phyloP scores from a whole-genome alignment of 2,797 vertebrate species.

The Triplophysa yarkandensis region DNA sequence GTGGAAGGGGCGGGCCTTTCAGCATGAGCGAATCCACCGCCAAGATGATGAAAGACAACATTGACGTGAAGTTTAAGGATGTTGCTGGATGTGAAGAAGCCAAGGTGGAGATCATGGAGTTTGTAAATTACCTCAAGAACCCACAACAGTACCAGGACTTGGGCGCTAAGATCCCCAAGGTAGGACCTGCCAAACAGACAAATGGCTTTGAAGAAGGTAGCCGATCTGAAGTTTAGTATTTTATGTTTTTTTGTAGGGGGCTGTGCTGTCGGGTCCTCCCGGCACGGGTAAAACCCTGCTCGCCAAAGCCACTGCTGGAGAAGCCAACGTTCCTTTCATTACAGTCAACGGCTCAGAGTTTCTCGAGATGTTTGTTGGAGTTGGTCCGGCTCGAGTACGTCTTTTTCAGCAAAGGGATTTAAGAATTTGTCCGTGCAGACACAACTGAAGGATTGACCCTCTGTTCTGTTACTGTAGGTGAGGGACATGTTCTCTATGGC shows the following conservation, averaged over 20 bases:
- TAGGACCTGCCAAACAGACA: conserved; percentile 2
- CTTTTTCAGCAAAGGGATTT: not conserved
- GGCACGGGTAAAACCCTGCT: conserved; percentile 75
- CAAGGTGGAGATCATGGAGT: conserved; percentile 87
- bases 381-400: conserved; percentile 75
- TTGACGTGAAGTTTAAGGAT: conserved; percentile 86
- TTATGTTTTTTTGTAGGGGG: conserved; percentile 69
- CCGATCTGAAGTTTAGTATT: not conserved
- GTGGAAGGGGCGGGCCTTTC: conserved; percentile 67
- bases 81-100: conserved; percentile 88
- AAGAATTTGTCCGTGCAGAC: no score
- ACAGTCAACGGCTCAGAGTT: conserved; percentile 76
- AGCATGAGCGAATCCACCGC: conserved; percentile 79
- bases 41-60: conserved; percentile 84
- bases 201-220: not conserved
- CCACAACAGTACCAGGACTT: conserved; percentile 87
- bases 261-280: conserved; percentile 73
- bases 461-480: conserved; percentile 60
- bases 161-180: conserved; percentile 89
- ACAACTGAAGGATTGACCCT: no score
- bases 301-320: conserved; percentile 73
- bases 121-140: conserved; percentile 88
- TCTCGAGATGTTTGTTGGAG: conserved; percentile 77
- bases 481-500: conserved; percentile 76
- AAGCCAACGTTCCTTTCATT: conserved; percentile 76